Evolutionary conservation across 2,888 invertebrate genomes (phyloP), one percentile per base, ranked within the genome.

Genomic region (Amblyjoppa fuscipennis): DNA sequence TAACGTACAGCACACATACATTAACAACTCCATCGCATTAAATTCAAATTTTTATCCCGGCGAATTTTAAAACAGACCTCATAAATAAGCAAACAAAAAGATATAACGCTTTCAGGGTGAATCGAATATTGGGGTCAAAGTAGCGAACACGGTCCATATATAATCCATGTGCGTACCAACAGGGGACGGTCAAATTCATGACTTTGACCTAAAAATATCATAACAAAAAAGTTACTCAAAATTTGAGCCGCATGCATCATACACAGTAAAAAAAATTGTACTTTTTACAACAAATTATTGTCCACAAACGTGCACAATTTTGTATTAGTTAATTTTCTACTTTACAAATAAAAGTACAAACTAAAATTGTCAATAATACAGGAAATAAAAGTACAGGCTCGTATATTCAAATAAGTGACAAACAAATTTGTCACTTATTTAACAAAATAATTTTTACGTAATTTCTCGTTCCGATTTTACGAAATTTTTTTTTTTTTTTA

Each of bases 1-100:
- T 28, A 68, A 76, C 61, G 53, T 45, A n/a, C 28, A 53, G 31
- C 34, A 25, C 41, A 51, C 77, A 38, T 45, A 91, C 87, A 91
- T 92, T 92, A 84, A 83, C 85, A 78, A 83, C 78, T 64, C 16
- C n/a, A 34, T 34, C 6, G 31, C 31, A 64, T 34, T n/a, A 34
- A 31, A 64, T 64, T 34, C 31, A 11, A 34, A 34, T 64, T 64
- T 64, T 64, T 31, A n/a, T 13, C 64, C 7, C 53, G 20, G 13
- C 34, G 31, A 16, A 31, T n/a, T 31, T 1, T 2, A 34, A 16
- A 31, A 64, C n/a, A 31, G 4, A 34, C 16, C 31, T 64, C 31
- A 64, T 31, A 6, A 31, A 64, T 16, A 28, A 16, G 31, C 28
- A 64, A 16, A 31, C n/a, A 11, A 7, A 4, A 28, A 64, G 31